Evolutionary conservation across 2,888 invertebrate genomes (phyloP).

Genomic region (Epinotia nisella): DNA sequence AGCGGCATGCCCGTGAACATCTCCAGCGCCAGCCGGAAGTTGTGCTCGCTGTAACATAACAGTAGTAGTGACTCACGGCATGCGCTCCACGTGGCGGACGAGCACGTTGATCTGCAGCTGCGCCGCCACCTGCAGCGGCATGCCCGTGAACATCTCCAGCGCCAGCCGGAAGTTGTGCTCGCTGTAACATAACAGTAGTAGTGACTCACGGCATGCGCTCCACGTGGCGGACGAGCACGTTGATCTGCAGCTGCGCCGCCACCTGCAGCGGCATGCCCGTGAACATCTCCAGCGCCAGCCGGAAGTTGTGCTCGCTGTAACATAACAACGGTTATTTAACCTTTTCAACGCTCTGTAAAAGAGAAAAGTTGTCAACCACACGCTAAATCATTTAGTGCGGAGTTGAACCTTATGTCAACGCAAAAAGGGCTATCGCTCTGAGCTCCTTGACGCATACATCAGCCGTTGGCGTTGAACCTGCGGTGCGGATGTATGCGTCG

Average conservation of each 20-base stretch:
- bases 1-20: slow-evolving; percentile 92
- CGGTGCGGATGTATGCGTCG: too few species aligned
- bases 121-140: slow-evolving; percentile 90
- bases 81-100: slow-evolving; percentile 61
- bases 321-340: slow-evolving; percentile 2
- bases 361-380: too few species aligned
- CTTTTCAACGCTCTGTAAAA: too few species aligned
- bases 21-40: slow-evolving; percentile 88
- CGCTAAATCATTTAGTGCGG: too few species aligned
- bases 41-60: slow-evolving; percentile 80
- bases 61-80: slow-evolving; percentile 55
- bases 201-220: slow-evolving; percentile 59
- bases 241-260: slow-evolving; percentile 91
- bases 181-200: slow-evolving; percentile 54
- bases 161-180: slow-evolving; percentile 87
- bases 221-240: slow-evolving; percentile 74
- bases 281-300: slow-evolving; percentile 88
- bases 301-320: slow-evolving; percentile 86
- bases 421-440: too few species aligned
- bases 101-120: slow-evolving; percentile 90
- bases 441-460: too few species aligned
- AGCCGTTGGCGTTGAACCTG: too few species aligned
- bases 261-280: slow-evolving; percentile 92
- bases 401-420: too few species aligned
- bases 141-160: slow-evolving; percentile 90